These are phyloP conservation scores for Cynopterus brachyotis DNA, from an alignment of 2,113 vertebrate genomes.

Conservation along the genomic window DNA sequence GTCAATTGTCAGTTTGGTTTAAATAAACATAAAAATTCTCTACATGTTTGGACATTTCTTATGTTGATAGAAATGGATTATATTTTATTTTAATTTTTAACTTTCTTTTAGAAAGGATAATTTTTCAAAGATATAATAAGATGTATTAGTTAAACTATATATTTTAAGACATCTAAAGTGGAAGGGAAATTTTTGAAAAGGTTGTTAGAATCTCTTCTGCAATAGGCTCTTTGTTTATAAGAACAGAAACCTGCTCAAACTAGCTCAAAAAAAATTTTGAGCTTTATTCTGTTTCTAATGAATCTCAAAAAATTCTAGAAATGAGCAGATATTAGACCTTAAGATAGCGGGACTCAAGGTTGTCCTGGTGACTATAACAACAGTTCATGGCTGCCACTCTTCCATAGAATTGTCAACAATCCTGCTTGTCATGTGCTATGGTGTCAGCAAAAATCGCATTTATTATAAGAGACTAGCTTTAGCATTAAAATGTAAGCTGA, in stretches of 20 bases:
- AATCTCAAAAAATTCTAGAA: background rate
- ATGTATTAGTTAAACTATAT: background rate
- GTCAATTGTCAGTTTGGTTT: too few relatives aligned
- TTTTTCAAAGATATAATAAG: background rate
- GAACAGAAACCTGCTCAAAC: background rate
- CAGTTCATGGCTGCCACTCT: background rate
- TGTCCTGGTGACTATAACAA: background rate
- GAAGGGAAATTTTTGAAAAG: background rate
- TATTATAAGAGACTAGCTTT: background rate
- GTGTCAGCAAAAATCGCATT: background rate
- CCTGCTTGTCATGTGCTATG: background rate
- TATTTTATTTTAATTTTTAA: slow-evolving; percentile 6
- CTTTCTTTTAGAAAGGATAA: background rate
- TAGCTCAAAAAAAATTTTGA: slow-evolving; percentile 9
- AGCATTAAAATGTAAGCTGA: background rate
- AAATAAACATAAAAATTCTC: too few relatives aligned
- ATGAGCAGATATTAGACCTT: background rate
- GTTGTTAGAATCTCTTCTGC: background rate
- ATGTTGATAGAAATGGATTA: background rate
- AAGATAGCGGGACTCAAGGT: too few relatives aligned
- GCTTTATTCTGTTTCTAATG: background rate
- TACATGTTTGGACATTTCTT: too few relatives aligned
- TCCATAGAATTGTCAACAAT: background rate
- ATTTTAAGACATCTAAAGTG: background rate
- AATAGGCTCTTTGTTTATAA: background rate